Percentiles rank a stretch among this genome's conserved stretches.
These are phyloP conservation scores for Melanotaenia nigrans DNA, from an alignment of 2,797 vertebrate genomes.

Conservation along the genomic window DNA sequence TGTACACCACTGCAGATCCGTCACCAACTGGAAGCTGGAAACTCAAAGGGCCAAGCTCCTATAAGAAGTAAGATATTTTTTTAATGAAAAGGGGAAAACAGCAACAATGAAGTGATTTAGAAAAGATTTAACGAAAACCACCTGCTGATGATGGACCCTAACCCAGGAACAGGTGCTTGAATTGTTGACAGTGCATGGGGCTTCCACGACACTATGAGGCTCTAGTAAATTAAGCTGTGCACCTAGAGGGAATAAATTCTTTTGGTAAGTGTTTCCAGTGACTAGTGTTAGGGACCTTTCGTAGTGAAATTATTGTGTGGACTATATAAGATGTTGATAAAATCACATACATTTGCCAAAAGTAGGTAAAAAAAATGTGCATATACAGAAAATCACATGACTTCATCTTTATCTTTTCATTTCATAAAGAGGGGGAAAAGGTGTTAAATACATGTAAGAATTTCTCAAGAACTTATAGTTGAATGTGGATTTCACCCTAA, in stretches of 20 bases:
- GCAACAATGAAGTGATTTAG: not conserved
- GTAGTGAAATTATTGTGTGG: not conserved
- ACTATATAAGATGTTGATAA: not conserved
- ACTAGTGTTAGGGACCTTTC: not conserved
- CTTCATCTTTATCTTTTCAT: not conserved
- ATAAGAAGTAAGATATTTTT: slow-evolving; percentile 21
- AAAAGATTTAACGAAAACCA: slow-evolving; percentile 28
- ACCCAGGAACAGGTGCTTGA: slow-evolving; percentile 81
- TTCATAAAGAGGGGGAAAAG: too few species aligned
- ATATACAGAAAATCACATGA: not conserved
- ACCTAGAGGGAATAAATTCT: slow-evolving; percentile 57
- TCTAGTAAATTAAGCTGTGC: slow-evolving; percentile 20
- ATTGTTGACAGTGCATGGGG: slow-evolving; percentile 77
- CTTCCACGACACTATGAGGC: slow-evolving; percentile 53
- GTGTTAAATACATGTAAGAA: not conserved
- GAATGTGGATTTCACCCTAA: not conserved
- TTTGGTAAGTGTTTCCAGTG: slow-evolving; percentile 6
- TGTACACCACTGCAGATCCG: slow-evolving; percentile 75
- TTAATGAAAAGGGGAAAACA: not conserved
- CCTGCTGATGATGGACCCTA: slow-evolving; percentile 70
- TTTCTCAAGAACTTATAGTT: too few species aligned
- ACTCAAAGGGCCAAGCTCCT: slow-evolving; percentile 55
- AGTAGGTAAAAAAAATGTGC: not conserved
- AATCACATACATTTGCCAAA: not conserved
- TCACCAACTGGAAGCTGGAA: slow-evolving; percentile 90